These are phyloP conservation scores for Pammene aurita DNA, from an alignment of 2,888 invertebrate species.

Conservation along the genomic window DNA sequence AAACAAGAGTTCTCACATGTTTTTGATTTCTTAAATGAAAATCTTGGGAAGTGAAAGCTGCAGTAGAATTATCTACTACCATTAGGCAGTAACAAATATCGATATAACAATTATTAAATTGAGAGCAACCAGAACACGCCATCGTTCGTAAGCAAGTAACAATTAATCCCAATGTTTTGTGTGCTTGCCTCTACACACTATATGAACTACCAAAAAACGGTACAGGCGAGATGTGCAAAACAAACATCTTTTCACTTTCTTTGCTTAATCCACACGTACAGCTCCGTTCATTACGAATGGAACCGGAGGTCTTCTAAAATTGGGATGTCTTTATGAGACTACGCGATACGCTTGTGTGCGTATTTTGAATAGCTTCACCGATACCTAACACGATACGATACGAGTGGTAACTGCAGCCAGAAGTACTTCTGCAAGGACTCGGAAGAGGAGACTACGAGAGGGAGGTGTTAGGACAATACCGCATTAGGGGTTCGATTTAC, in stretches of 20 bases:
- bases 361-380: too few species aligned
- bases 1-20: slow-evolving; percentile 18
- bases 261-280: slow-evolving; percentile 48
- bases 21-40: slow-evolving; percentile 54
- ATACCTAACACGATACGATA: too few species aligned
- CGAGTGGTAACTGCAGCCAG: too few species aligned
- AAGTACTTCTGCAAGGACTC: too few species aligned
- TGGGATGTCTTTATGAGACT: too few species aligned
- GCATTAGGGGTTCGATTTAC: too few species aligned
- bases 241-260: slow-evolving; percentile 54
- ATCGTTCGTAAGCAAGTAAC: slow-evolving; percentile 49
- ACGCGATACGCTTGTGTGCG: too few species aligned
- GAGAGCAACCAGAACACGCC: slow-evolving; percentile 56
- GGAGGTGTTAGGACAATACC: too few species aligned
- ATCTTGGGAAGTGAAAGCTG: slow-evolving; percentile 59
- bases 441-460: too few species aligned
- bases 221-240: slow-evolving; percentile 54
- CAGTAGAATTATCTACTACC: too few species aligned
- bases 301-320: too few species aligned
- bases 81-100: slow-evolving; percentile 42
- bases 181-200: slow-evolving; percentile 45
- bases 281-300: too few species aligned
- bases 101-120: slow-evolving; percentile 58
- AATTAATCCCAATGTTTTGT: slow-evolving; percentile 59
- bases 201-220: slow-evolving; percentile 47